These are phyloP conservation scores for Euphonia xanthogaster DNA, from an alignment of 2,797 vertebrate genomes.

Conservation along the genomic window DNA sequence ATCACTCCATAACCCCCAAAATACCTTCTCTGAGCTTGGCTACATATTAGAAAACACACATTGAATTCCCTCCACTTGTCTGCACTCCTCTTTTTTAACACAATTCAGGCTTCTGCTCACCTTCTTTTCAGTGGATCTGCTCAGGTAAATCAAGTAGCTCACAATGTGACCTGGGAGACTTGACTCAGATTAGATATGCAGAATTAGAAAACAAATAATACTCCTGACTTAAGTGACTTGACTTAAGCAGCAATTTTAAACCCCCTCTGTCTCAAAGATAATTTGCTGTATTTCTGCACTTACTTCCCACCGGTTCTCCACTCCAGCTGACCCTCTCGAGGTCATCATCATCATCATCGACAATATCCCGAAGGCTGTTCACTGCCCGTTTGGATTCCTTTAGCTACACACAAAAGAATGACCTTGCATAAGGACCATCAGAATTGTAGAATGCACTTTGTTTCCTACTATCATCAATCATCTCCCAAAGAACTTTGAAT, in stretches of 20 bases:
- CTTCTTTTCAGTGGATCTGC: background rate
- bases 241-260: background rate
- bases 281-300: conserved; percentile 54
- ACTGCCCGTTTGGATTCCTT: conserved; percentile 92
- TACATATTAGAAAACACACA: background rate
- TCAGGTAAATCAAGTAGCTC: background rate
- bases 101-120: background rate
- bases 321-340: conserved; percentile 94
- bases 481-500: background rate
- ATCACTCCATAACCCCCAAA: background rate
- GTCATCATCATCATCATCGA: conserved; percentile 85
- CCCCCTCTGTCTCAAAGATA: background rate
- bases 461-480: background rate
- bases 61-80: background rate
- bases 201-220: background rate
- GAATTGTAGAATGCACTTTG: fast-evolving
- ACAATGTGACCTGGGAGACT: background rate
- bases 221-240: background rate
- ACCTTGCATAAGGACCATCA: background rate
- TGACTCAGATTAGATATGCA: background rate
- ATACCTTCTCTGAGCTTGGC: background rate
- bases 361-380: conserved; percentile 85
- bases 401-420: conserved; percentile 74
- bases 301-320: conserved; percentile 93
- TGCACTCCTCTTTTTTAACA: background rate